These are phyloP conservation scores for Camponotus floridanus DNA, from an alignment of 1,140 invertebrate genomes.

Conservation along the genomic window DNA sequence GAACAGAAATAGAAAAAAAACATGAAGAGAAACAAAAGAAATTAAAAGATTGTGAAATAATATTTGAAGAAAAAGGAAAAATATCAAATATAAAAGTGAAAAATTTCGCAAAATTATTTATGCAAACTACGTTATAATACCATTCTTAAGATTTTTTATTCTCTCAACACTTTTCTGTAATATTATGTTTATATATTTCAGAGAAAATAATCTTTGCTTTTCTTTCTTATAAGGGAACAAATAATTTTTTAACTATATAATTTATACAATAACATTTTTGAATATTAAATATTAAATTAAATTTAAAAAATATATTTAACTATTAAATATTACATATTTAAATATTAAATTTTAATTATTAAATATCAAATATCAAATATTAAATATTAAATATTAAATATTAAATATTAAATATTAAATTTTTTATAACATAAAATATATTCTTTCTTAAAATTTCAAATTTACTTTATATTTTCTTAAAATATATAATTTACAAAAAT, in stretches of 20 bases:
- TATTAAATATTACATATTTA: neutral
- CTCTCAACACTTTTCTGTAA: neutral
- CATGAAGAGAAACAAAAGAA: neutral
- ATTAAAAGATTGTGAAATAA: neutral
- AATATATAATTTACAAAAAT: neutral
- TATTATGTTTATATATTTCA: neutral
- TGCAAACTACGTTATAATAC: neutral
- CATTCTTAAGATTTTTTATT: constrained; percentile 3
- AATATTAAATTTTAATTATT: neutral
- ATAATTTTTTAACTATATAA: neutral
- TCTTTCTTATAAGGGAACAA: neutral
- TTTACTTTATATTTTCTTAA: neutral
- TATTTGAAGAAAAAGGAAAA: neutral
- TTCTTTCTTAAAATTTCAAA: neutral
- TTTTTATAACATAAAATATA: neutral
- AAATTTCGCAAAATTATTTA: neutral
- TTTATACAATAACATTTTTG: neutral
- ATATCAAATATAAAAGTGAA: neutral
- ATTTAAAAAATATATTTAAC: too few relatives aligned
- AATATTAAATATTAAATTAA: neutral
- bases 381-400: neutral
- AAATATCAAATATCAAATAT: neutral
- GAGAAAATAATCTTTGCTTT: neutral
- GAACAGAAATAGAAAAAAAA: neutral
- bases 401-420: neutral